These are phyloP conservation scores for Embiotoca jacksoni DNA, from an alignment of 2,113 vertebrate genomes.

Conservation along the genomic window DNA sequence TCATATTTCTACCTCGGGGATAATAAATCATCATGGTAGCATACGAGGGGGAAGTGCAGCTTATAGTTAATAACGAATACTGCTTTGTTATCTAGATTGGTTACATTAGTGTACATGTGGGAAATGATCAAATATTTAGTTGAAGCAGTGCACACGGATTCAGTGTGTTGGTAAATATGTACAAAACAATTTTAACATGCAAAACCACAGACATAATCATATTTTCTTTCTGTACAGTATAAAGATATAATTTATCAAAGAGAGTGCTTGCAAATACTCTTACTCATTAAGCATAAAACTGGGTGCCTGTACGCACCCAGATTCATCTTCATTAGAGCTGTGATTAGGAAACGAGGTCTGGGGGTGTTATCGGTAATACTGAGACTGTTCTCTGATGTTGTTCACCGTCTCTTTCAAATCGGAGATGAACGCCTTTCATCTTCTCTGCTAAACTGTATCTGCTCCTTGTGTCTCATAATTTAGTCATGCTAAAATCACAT, in stretches of 20 bases:
- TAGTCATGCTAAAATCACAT: constrained; percentile 48
- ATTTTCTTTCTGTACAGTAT: not conserved
- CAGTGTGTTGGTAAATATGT: not conserved
- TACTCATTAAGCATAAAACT: constrained; percentile 24
- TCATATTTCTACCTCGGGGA: constrained; percentile 19
- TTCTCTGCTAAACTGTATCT: constrained; percentile 41
- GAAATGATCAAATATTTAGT: not conserved
- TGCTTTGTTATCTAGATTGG: constrained; percentile 3
- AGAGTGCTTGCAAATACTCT: not conserved
- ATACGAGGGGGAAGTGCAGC: not conserved
- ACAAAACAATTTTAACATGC: not conserved
- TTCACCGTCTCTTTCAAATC: constrained; percentile 49
- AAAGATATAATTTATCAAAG: constrained; percentile 7
- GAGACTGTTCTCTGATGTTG: constrained; percentile 54
- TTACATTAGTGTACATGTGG: not conserved
- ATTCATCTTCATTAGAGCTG: constrained; percentile 67
- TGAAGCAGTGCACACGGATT: not conserved
- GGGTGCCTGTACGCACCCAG: constrained; percentile 4
- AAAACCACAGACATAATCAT: not conserved
- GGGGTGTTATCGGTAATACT: constrained; percentile 49
- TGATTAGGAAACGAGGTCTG: constrained; percentile 69
- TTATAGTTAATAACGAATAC: not conserved
- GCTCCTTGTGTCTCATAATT: constrained; percentile 25
- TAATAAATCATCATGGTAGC: not conserved
- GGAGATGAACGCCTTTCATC: constrained; percentile 54